Conservation (phyloP, 2,888 invertebrate species). For the Linnaemya vulpina region DNA sequence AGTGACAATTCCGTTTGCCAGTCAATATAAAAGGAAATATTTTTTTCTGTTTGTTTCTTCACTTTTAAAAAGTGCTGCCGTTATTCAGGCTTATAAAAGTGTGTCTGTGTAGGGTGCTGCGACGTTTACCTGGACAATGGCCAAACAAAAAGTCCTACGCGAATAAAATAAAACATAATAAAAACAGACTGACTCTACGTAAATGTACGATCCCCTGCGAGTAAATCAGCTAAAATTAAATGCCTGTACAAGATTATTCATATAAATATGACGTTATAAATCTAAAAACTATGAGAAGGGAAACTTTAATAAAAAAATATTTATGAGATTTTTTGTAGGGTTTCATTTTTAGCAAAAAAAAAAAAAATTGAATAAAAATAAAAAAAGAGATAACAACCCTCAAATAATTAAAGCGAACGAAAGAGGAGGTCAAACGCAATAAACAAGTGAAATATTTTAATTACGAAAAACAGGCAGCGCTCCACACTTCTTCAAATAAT, state of each 20-base stretch:
- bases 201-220: background rate
- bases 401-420: slow-evolving; percentile 3
- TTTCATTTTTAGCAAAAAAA: background rate
- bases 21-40: too few relatives aligned
- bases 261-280: slow-evolving; percentile 54
- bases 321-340: slow-evolving; percentile 50
- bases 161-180: background rate
- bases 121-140: background rate
- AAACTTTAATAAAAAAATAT: slow-evolving; percentile 43
- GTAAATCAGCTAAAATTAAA: slow-evolving; percentile 48
- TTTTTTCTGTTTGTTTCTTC: too few relatives aligned
- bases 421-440: slow-evolving; percentile 48
- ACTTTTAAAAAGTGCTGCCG: too few relatives aligned
- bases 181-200: slow-evolving; percentile 1
- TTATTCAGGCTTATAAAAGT: too few relatives aligned
- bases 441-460: slow-evolving; percentile 54
- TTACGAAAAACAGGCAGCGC: slow-evolving; percentile 18
- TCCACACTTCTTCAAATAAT: slow-evolving; percentile 14
- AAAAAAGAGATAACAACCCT: slow-evolving; percentile 17
- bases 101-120: background rate
- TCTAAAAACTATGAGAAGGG: slow-evolving; percentile 53
- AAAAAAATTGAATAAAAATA: too few relatives aligned
- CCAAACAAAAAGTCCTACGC: background rate
- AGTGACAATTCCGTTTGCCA: too few relatives aligned
- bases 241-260: slow-evolving; percentile 53